phyloP scores from a whole-genome alignment of 2,888 invertebrate genomes.

The Microctonus brassicae region DNA sequence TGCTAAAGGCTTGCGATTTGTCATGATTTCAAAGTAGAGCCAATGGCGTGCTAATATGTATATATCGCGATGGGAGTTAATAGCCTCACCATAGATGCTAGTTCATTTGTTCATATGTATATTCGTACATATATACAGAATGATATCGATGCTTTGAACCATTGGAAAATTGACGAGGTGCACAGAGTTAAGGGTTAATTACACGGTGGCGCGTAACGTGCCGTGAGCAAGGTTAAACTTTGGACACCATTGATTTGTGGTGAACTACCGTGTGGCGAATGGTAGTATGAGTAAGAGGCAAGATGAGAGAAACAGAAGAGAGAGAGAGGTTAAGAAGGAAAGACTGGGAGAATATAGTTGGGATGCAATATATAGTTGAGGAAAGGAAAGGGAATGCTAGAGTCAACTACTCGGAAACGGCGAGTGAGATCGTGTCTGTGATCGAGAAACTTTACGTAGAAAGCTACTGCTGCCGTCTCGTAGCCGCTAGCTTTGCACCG shows the following conservation, averaged over 20 bases:
- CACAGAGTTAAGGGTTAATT: slow-evolving; percentile 58
- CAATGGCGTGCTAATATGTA: not conserved
- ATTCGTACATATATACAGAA: not conserved
- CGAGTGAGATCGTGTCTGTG: slow-evolving; percentile 31
- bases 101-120: not conserved
- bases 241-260: slow-evolving; percentile 64
- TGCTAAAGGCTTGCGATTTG: slow-evolving; percentile 34
- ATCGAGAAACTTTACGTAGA: slow-evolving; percentile 35
- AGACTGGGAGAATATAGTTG: not conserved
- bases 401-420: slow-evolving; percentile 30
- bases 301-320: not conserved
- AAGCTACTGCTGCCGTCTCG: slow-evolving; percentile 24
- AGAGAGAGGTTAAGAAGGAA: not conserved
- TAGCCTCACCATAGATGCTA: not conserved
- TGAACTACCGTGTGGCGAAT: slow-evolving; percentile 19
- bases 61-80: not conserved
- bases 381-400: slow-evolving; percentile 12
- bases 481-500: slow-evolving; percentile 6
- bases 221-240: slow-evolving; percentile 58
- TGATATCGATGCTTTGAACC: slow-evolving; percentile 43
- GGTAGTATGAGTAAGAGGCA: slow-evolving; percentile 29
- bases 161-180: slow-evolving; percentile 58
- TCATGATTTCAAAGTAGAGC: slow-evolving; percentile 43
- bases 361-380: not conserved
- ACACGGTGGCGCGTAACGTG: slow-evolving; percentile 57